Evolutionary conservation across 2,888 invertebrate genomes (phyloP), one percentile per base, ranked within the genome.

Genomic region (Eupelmus urozonus): DNA sequence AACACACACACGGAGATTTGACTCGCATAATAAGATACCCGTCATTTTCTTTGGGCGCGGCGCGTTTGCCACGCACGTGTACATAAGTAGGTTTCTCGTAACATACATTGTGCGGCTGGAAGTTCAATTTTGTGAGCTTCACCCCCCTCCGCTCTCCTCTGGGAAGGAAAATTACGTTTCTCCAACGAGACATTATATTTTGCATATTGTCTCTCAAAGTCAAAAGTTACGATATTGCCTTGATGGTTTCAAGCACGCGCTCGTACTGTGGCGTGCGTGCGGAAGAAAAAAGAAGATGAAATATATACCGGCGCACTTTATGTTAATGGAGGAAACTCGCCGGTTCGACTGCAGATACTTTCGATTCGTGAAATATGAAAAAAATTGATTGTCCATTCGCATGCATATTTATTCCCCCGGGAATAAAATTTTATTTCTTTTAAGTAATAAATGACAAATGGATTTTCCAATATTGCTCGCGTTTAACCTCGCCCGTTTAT

Each of bases 171-270:
- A 72, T 77, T 72, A 71, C 67, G 51, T 40, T 42, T 25, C 9
- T 34, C 34, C 34, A 5, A 34, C 34, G 20, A n/a, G n/a, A 7
- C 53, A 67, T 72, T 77, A 77, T 67, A 72, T 77, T 67, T 72
- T 72, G 53, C 77, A 77, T 77, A 72, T 77, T 77, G 77, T 72
- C 77, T 72, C 25, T 67, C 72, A 60, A 60, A 77, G 60, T 72
- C 60, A 13, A 42, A 60, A 67, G 59, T 75, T 69, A 69, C 62
- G 69, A 72, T 72, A 67, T 72, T 67, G 67, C 55, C 51, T 25
- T 57, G 53, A 71, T 57, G 40, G 70, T 73, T 65, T 57, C 45
- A 40, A 29, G 29, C 3, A n/a, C n/a, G n/a, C n/a, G 23, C 16
- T 23, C 42, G 25, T 20, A 57, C 16, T 5, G 45, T 27, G n/a